Evolutionary conservation across 2,888 invertebrate species (phyloP).

Genomic region (Orthosia gothica): DNA sequence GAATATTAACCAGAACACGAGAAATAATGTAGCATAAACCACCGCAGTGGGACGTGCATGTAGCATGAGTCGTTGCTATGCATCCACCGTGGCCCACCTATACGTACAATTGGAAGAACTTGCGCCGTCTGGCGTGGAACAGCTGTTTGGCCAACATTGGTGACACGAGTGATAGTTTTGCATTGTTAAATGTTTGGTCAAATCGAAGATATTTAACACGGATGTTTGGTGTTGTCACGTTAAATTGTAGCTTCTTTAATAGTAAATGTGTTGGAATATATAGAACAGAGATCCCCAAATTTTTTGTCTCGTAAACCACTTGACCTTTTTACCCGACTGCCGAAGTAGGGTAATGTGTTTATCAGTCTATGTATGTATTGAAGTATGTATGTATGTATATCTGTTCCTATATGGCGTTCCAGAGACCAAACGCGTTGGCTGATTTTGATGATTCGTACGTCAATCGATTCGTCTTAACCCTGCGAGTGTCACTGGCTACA

Average conservation of each 20-base stretch:
- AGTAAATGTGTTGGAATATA: neutral
- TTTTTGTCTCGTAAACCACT: too few relatives aligned
- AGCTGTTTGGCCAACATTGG: constrained; percentile 39
- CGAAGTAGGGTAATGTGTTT: too few relatives aligned
- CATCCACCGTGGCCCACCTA: constrained; percentile 61
- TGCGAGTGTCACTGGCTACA: too few relatives aligned
- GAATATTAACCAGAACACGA: constrained; percentile 86
- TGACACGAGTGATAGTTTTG: neutral
- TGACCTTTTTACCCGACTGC: too few relatives aligned
- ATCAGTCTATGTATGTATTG: too few relatives aligned
- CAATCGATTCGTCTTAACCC: too few relatives aligned
- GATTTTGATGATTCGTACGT: too few relatives aligned
- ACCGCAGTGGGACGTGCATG: constrained; percentile 85
- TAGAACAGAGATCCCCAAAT: too few relatives aligned
- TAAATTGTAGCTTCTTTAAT: neutral
- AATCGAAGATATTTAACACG: neutral
- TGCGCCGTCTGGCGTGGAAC: constrained; percentile 21
- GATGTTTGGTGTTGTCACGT: constrained; percentile 2
- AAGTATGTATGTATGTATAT: too few relatives aligned
- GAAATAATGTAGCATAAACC: constrained; percentile 88
- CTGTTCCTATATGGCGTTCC: too few relatives aligned
- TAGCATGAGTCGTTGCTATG: constrained; percentile 75
- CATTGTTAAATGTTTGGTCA: constrained; percentile 16
- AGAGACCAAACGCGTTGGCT: too few relatives aligned
- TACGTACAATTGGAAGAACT: constrained; percentile 52